Evolutionary conservation across 1,140 invertebrate species (phyloP), one percentile per base, ranked within the genome.

Genomic region (Lerema accius): DNA sequence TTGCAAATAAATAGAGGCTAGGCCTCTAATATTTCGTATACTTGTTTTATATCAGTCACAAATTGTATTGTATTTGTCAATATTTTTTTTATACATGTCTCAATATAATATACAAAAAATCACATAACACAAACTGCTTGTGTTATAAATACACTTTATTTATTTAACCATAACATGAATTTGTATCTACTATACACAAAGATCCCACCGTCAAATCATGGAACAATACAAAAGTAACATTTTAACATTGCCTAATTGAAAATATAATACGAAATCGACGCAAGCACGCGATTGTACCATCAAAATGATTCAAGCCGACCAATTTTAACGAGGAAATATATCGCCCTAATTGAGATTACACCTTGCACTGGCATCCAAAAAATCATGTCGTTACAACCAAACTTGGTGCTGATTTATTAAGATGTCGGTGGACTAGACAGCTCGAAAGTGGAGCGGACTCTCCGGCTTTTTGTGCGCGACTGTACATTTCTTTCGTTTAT

Each of bases 251-350:
- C 15, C 15, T 39, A 59, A 59, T 59, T 59, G 56, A 59, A 59
- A 59, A 48, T 28, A 35, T 42, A 58, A 40, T 14, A 28, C 13
- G 4, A 59, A 59, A 48, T 48, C 16, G 43, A 65, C 58, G 73
- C 77, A 67, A 62, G 46, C 6, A 39, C 65, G 23, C 69, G 65
- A 82, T 48, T 63, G 69, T 84, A 82, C 77, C 45, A 65, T 64
- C 73, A 69, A 81, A 82, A 78, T 80, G 71, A 51, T 65, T 71
- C 70, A 80, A 73, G 80, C 76, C 69, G 62, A 64, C 67, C 65
- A 71, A 86, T 86, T 86, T 90, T 90, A 90, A 90, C 84, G 84
- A 89, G 84, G 76, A 82, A 82, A 86, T 80, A 84, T 80, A 84
- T 85, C 76, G 79, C 53, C 76, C 83, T 88, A 89, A 89, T 88